phyloP scores from a whole-genome alignment of 1,140 invertebrate genomes.

The Drosophila carrolli region DNA sequence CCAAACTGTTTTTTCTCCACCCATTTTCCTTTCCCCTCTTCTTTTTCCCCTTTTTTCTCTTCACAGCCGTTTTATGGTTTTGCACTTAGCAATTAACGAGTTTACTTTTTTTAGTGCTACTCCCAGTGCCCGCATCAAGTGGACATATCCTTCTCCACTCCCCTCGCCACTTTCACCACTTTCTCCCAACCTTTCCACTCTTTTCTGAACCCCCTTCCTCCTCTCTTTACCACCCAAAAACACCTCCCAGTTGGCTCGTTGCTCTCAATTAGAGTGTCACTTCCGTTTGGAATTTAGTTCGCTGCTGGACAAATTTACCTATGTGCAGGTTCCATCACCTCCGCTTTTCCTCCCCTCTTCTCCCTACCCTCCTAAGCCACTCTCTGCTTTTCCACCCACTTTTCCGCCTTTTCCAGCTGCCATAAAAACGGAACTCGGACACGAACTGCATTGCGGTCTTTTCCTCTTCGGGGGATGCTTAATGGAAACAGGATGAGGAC shows the following conservation, averaged over 20 bases:
- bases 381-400: neutral
- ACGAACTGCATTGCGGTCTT: slow-evolving; percentile 55
- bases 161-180: neutral
- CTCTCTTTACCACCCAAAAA: slow-evolving; percentile 13
- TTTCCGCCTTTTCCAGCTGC: slow-evolving; percentile 30
- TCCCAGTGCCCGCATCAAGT: slow-evolving; percentile 55
- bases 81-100: slow-evolving; percentile 76
- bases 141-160: slow-evolving; percentile 25
- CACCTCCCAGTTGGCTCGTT: slow-evolving; percentile 63
- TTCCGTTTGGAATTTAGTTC: slow-evolving; percentile 56
- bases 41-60: neutral
- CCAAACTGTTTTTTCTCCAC: slow-evolving; percentile 1
- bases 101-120: slow-evolving; percentile 63
- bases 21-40: neutral
- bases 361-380: neutral
- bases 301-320: slow-evolving; percentile 70
- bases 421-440: slow-evolving; percentile 56
- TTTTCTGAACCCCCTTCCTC: neutral
- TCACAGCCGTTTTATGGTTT: slow-evolving; percentile 62
- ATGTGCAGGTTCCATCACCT: slow-evolving; percentile 38
- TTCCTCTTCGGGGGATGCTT: slow-evolving; percentile 22
- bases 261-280: slow-evolving; percentile 66
- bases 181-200: no score
- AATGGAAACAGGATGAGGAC: slow-evolving; percentile 13
- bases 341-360: neutral